Evolutionary conservation across 1,140 invertebrate species (phyloP), one percentile per base, ranked within the genome.

Genomic region (Fopius arisanus): DNA sequence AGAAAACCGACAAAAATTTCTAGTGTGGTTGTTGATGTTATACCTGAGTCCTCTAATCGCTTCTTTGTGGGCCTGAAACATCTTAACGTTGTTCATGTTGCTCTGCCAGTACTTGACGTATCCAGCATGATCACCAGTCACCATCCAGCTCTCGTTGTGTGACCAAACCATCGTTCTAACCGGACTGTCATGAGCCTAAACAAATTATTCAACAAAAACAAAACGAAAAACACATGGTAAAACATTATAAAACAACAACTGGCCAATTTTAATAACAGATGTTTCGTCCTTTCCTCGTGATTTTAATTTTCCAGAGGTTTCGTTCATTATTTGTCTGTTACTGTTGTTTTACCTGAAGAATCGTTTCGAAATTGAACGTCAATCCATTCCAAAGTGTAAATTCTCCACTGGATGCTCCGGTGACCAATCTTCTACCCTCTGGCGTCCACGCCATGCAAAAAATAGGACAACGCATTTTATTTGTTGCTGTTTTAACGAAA

Each of bases 51-150:
- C 98, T 87, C 98, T 92, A 81, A 99, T 94, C 75, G 98, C 95
- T 91, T 99, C 98, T 92, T 99, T 99, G 89, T 99, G 98, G 33
- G 97, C 98, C 90, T 99, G 98, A 91, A 98, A 99, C 97, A 99
- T 99, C 92, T 99, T 99, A 19, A 99, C 98, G 90, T 99, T 99
- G 90, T 99, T 99, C 98, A 99, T 99, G 89, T 99, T 99, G 78
- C 97, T 97, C 91, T 99, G 98, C 98, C 98, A 99, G 90, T 99
- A 99, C 84, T 99, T 99, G 51, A 99, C 96, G 85, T 96, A 99
- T 33, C 98, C 98, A 59, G 94, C 94, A 85, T 99, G 97, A 89
- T 99, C 98, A 10, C 96, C 98, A 0, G 98, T 99, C 48, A 99
- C 95, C 97, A 99, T 98, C 98, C 98, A 99, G 78, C 95, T 94